Percentiles rank a stretch among this genome's conserved stretches.
These are phyloP conservation scores for Leucoptera coffeella DNA, from an alignment of 2,888 invertebrate species.

Conservation along the genomic window DNA sequence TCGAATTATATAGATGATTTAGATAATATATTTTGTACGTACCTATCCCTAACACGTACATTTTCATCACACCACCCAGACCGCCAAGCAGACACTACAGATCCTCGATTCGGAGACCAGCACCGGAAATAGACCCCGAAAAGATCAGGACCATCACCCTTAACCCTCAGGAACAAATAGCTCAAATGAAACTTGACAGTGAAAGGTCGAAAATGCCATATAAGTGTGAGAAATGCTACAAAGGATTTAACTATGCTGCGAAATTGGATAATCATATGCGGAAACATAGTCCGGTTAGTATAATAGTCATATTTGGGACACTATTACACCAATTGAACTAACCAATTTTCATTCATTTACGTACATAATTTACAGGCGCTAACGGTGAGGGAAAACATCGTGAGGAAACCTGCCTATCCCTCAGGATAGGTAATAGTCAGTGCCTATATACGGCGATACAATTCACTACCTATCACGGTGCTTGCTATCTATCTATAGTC, in stretches of 20 bases:
- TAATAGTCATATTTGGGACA: no score
- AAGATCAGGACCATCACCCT: slow-evolving; percentile 5
- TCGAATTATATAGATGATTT: slow-evolving; percentile 7
- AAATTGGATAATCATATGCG: slow-evolving; percentile 39
- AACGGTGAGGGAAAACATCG: no score
- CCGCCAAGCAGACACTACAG: no score
- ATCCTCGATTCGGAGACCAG: slow-evolving; percentile 1
- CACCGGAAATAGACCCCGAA: slow-evolving; percentile 4
- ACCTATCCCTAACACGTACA: not conserved
- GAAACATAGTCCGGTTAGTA: slow-evolving; percentile 36
- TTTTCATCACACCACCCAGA: not conserved
- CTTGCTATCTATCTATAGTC: no score
- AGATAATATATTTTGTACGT: not conserved
- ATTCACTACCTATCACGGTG: no score
- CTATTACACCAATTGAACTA: no score
- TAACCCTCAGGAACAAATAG: slow-evolving; percentile 3
- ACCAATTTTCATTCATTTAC: no score
- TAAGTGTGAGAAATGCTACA: slow-evolving; percentile 28
- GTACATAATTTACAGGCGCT: no score
- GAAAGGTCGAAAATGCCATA: slow-evolving; percentile 19
- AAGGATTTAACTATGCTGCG: slow-evolving; percentile 32
- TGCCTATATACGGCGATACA: no score
- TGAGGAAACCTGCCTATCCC: no score
- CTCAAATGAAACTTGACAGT: slow-evolving; percentile 2
- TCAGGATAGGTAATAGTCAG: no score